Evolutionary conservation across 2,797 vertebrate genomes (phyloP).

Genomic region (Takifugu rubripes): DNA sequence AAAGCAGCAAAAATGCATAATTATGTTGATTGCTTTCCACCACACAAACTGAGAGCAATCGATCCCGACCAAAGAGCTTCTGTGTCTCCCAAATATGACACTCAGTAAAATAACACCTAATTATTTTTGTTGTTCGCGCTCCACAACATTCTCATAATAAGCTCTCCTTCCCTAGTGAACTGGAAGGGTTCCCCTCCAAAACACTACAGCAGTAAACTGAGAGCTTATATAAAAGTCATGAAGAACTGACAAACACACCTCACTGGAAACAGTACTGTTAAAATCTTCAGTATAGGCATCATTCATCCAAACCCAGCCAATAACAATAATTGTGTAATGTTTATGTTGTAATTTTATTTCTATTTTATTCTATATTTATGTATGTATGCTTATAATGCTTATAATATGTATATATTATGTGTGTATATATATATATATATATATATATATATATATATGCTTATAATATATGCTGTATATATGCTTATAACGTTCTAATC

Average conservation of each 20-base stretch:
- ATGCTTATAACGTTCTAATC: too few species aligned
- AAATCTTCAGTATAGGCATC: too few species aligned
- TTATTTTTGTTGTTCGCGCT: slow-evolving; percentile 69
- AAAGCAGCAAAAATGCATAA: slow-evolving; percentile 67
- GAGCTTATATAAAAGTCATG: slow-evolving; percentile 5
- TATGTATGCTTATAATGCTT: too few species aligned
- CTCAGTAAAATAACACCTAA: slow-evolving; percentile 61
- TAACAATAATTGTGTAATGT: too few species aligned
- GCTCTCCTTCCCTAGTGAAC: slow-evolving; percentile 39
- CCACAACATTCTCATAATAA: slow-evolving; percentile 59
- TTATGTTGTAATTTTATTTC: too few species aligned
- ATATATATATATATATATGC: too few species aligned
- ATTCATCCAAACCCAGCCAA: too few species aligned
- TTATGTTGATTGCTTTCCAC: slow-evolving; percentile 70
- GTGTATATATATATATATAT: too few species aligned
- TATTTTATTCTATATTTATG: too few species aligned
- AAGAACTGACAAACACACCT: background rate
- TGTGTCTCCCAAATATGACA: slow-evolving; percentile 62
- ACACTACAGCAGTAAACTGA: slow-evolving; percentile 17
- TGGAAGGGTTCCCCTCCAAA: slow-evolving; percentile 27
- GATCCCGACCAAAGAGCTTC: slow-evolving; percentile 59
- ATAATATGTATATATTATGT: too few species aligned
- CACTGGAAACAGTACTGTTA: background rate
- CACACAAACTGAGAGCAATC: slow-evolving; percentile 57
- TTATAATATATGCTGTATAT: too few species aligned